phyloP scores from a whole-genome alignment of 1,140 invertebrate genomes.

The Caenorhabditis latens region DNA sequence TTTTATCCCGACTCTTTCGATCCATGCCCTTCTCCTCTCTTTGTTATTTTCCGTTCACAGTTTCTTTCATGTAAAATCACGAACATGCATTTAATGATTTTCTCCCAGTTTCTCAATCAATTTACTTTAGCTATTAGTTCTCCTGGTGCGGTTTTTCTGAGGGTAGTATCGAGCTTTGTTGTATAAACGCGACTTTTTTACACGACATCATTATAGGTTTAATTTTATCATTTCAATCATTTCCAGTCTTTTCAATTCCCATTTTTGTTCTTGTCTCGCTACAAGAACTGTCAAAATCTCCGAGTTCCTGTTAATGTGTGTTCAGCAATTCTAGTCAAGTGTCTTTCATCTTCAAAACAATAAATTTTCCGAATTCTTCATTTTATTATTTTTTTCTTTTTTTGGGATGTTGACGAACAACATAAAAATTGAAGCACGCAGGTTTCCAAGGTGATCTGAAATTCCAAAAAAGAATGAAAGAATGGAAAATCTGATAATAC shows the following conservation, averaged over 20 bases:
- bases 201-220: neutral
- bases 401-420: neutral
- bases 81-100: constrained; percentile 2
- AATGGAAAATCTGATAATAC: no score
- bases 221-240: neutral
- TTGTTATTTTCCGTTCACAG: constrained; percentile 18
- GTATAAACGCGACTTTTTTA: neutral
- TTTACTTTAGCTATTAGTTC: constrained; percentile 33
- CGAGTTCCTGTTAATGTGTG: constrained; percentile 43
- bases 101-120: neutral
- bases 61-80: constrained; percentile 3
- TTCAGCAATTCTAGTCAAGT: constrained; percentile 32
- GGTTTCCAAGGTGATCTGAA: no score
- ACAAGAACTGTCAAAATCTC: neutral
- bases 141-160: constrained; percentile 21
- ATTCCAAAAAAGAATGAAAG: no score
- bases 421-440: no score
- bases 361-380: neutral
- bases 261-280: neutral
- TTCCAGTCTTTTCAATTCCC: neutral
- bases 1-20: neutral
- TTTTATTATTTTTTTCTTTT: neutral
- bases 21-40: neutral
- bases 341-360: constrained; percentile 22
- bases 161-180: constrained; percentile 49